A percentile compares a stretch with the other conserved stretches of the same genome.
phyloP scores from a whole-genome alignment of 2,797 vertebrate genomes.

The Alosa sapidissima region DNA sequence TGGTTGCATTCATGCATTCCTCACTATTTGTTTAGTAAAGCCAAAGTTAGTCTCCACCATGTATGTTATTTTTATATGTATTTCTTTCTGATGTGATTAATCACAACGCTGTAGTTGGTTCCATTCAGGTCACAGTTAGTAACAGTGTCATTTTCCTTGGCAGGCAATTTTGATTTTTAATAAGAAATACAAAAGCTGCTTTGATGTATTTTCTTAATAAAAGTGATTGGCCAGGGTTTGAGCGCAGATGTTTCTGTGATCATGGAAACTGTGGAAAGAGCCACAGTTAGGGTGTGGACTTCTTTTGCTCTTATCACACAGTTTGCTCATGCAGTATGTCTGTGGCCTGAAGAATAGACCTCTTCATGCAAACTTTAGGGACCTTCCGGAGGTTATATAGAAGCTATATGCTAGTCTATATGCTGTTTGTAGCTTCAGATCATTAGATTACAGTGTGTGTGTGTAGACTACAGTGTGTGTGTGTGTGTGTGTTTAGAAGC shows the following conservation, averaged over 20 bases:
- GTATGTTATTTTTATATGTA: background rate
- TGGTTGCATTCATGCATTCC: background rate
- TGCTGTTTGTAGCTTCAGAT: background rate
- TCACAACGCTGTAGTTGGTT: background rate
- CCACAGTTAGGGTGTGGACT: too few species aligned
- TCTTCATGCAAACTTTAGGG: background rate
- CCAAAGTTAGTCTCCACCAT: background rate
- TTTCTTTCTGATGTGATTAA: background rate
- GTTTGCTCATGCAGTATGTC: background rate
- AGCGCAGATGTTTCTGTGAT: slow-evolving; percentile 8
- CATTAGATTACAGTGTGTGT: background rate
- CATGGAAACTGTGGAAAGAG: background rate
- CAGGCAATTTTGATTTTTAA: background rate
- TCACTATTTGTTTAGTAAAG: background rate
- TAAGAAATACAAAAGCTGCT: background rate
- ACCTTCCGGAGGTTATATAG: background rate
- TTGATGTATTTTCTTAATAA: background rate
- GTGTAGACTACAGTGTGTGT: background rate
- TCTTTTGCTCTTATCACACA: background rate
- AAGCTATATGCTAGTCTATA: background rate
- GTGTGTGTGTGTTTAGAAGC: background rate
- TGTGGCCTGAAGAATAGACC: background rate
- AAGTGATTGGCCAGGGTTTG: background rate
- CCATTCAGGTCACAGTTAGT: background rate
- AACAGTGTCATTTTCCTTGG: background rate